These are phyloP conservation scores for Anastrepha ludens DNA, from an alignment of 1,140 invertebrate species.

Conservation along the genomic window DNA sequence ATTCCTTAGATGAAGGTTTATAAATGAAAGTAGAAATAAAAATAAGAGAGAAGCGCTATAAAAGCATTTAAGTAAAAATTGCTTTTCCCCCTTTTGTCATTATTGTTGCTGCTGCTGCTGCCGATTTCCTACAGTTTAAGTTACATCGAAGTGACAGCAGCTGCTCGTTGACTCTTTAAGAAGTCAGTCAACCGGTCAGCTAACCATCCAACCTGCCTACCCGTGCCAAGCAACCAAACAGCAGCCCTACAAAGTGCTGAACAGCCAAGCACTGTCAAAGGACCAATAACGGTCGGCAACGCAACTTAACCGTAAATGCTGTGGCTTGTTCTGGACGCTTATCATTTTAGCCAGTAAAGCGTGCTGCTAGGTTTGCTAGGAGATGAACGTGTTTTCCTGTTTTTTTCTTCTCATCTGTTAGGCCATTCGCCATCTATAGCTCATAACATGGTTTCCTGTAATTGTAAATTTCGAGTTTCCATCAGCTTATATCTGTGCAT, in stretches of 20 bases:
- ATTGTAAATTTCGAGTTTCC: too few species aligned
- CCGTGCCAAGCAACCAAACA: not conserved
- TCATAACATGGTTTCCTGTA: not conserved
- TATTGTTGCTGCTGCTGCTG: not conserved
- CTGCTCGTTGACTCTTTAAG: constrained; percentile 22
- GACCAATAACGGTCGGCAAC: not conserved
- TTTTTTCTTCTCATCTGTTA: not conserved
- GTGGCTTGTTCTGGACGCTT: not conserved
- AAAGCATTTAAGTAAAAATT: constrained; percentile 48
- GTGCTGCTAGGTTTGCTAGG: not conserved
- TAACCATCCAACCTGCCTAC: not conserved
- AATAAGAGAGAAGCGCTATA: not conserved
- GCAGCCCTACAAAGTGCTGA: not conserved
- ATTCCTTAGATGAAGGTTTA: not conserved
- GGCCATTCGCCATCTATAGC: not conserved
- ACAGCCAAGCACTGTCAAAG: not conserved
- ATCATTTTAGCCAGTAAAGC: constrained; percentile 2
- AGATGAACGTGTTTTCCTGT: not conserved
- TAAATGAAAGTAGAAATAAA: not conserved
- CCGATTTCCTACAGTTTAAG: not conserved
- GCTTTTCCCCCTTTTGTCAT: not conserved
- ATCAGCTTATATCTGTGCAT: too few species aligned
- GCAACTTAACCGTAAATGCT: constrained; percentile 40
- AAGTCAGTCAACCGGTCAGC: constrained; percentile 21
- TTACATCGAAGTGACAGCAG: constrained; percentile 20